Evolutionary conservation across 2,113 vertebrate genomes (phyloP), one percentile per base, ranked within the genome.

Genomic region (Hippoglossus stenolepis): DNA sequence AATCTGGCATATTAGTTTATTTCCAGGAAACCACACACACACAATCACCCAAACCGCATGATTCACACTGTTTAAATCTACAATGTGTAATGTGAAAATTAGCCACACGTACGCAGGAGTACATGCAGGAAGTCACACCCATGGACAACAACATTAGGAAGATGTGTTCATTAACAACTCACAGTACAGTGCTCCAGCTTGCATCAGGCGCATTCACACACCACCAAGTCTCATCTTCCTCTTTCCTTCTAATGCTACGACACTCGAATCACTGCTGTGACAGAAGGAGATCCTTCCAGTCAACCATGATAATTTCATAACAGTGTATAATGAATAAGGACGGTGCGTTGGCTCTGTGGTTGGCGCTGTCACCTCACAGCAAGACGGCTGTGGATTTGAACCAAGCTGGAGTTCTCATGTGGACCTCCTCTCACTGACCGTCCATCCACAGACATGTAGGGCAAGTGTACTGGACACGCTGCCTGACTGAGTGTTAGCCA

Each of bases 271-370:
- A 17, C 43, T 21, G 31, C 77, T 61, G 56, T 28, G 26, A 49
- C 70, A 73, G 49, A 68, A 49, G 58, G n/a, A 51, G 53, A 51
- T 26, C 18, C 13, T 59, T 20, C 47, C 20, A 58, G 26, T 57
- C 58, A 58, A 40, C 35, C 51, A 28, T 51, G 49, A 58, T 43
- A 3, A 69, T 49, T 62, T 38, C 14, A 62, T 20, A 38, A 47
- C 15, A 24, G 17, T 17, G 24, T 43, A 38, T 26, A 9, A 64
- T 21, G 31, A 35, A 66, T 65, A 8, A n/a, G 18, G 18, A 54
- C 20, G 2, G 21, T 14, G 6, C 12, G 21, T 14, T 54, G 51
- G 24, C 35, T 54, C 47, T 24, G 57, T 67, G 31, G 40, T 65
- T 59, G 18, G 28, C 23, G 6, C 38, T 74, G 47, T 15, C 23